Base-by-base conservation (phyloP, 1,140 invertebrate genomes). In the Palaemon carinicauda region DNA sequence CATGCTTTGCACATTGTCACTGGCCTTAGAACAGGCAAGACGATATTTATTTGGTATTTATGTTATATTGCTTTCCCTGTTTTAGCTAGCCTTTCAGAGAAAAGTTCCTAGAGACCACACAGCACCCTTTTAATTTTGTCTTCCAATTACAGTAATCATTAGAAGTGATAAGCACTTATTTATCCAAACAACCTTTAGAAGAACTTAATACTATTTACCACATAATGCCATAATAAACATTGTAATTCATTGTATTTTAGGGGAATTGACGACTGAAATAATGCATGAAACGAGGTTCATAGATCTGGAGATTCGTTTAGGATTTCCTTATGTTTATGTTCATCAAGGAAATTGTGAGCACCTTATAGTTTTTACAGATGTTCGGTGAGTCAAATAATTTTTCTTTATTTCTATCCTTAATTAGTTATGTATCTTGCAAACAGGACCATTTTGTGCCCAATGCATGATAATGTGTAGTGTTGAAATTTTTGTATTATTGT, bases 321-420 rank as follows among this genome's bases (percentile, higher is more conserved):
- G 96, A 0, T 94, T 94, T 90, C 96, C 96, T 0, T 95, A 96
- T 93, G 93, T 97, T 5, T 98, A 96, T 92, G 92, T 95, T 29
- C 96, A 97, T 92, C 95, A 97, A 91, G 96, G 96, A 21, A 94
- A 95, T 89, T 98, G 97, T 92, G 96, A 98, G 91, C 97, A 98
- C 91, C 90, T 97, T 0, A 93, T 98, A 90, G 92, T 95, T 0
- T 95, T 98, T 89, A 94, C 94, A 17, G 95, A 97, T 91, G 92
- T 94, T 3, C 93, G 93, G 94, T 93, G 91, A 83, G 87, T 88
- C 19, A 21, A 19, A n/a, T n/a, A 1, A 41, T 17, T 60, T n/a
- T 14, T 24, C 12, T 51, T 24, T 53, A 17, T 24, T 14, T 52
- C 19, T 79, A 4, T n/a, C 65, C 21, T 65, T 65, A 65, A 65